phyloP scores from a whole-genome alignment of 2,113 vertebrate genomes.

The Myotis brandtii region DNA sequence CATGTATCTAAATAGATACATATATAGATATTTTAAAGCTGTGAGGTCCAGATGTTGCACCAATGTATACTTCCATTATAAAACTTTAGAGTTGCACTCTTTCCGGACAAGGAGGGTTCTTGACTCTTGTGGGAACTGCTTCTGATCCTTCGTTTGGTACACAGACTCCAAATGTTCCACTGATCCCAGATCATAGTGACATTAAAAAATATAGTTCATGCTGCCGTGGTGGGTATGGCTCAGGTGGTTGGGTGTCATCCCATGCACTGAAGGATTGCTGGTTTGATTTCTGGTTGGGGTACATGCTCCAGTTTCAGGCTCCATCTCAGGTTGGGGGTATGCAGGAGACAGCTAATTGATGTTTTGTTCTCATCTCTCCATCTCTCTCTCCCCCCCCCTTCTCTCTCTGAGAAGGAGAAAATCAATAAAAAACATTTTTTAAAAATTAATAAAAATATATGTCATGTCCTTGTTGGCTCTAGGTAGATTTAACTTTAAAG shows the following conservation, averaged over 20 bases:
- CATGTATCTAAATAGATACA: neutral
- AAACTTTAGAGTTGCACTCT: neutral
- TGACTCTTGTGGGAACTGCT: neutral
- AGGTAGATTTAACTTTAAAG: neutral
- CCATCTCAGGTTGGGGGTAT: too few relatives aligned
- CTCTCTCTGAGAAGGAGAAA: too few relatives aligned
- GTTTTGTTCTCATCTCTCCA: too few relatives aligned
- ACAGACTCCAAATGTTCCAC: neutral
- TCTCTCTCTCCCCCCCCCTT: too few relatives aligned
- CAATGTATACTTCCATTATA: neutral
- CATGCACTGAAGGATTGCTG: too few relatives aligned
- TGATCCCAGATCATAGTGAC: neutral
- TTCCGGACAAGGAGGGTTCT: neutral
- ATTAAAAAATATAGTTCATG: neutral
- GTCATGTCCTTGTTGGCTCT: neutral
- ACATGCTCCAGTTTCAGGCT: too few relatives aligned
- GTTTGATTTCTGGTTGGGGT: too few relatives aligned
- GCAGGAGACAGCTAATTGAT: too few relatives aligned
- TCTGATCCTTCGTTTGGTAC: neutral
- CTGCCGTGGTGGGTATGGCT: too few relatives aligned
- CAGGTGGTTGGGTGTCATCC: too few relatives aligned
- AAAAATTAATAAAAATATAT: neutral
- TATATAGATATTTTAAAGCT: neutral
- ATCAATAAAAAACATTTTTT: too few relatives aligned
- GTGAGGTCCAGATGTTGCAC: neutral